Evolutionary conservation across 2,888 invertebrate genomes (phyloP).

Genomic region (Caenorhabditis sp.): DNA sequence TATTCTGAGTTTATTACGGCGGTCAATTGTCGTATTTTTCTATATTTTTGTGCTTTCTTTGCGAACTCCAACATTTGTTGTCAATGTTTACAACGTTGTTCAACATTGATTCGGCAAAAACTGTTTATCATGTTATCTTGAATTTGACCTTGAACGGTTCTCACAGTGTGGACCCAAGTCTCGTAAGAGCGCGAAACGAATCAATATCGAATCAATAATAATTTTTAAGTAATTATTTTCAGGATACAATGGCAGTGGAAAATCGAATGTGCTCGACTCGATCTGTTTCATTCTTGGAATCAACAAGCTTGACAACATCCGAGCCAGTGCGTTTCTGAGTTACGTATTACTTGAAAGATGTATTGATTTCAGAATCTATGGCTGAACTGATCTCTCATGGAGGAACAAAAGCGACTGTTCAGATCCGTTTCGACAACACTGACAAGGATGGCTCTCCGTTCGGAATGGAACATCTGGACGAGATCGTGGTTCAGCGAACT

Average conservation of each 20-base stretch:
- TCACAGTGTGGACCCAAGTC: too few relatives aligned
- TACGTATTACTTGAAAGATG: background rate
- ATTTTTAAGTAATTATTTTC: constrained; percentile 20
- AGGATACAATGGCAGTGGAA: constrained; percentile 75
- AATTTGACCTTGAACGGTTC: too few relatives aligned
- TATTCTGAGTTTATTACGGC: background rate
- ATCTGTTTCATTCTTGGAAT: constrained; percentile 99
- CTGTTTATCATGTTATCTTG: too few relatives aligned
- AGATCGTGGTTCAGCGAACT: constrained; percentile 88
- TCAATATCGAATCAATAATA: background rate
- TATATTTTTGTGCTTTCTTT: background rate
- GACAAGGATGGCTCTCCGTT: constrained; percentile 90
- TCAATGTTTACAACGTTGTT: too few relatives aligned
- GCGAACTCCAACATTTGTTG: too few relatives aligned
- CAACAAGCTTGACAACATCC: constrained; percentile 88
- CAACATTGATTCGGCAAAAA: too few relatives aligned
- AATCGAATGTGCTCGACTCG: constrained; percentile 90
- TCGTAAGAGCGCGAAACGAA: too few relatives aligned
- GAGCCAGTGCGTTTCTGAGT: constrained; percentile 66
- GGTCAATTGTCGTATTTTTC: background rate
- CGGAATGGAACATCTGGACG: constrained; percentile 93
- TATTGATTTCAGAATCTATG: constrained; percentile 88
- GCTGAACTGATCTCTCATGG: constrained; percentile 98
- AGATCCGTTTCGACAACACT: constrained; percentile 94
- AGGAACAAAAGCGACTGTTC: constrained; percentile 96